A percentile compares a stretch with the other conserved stretches of the same genome.
These are phyloP conservation scores for Sandelia bainsii DNA, from an alignment of 2,797 vertebrate species.

Conservation along the genomic window DNA sequence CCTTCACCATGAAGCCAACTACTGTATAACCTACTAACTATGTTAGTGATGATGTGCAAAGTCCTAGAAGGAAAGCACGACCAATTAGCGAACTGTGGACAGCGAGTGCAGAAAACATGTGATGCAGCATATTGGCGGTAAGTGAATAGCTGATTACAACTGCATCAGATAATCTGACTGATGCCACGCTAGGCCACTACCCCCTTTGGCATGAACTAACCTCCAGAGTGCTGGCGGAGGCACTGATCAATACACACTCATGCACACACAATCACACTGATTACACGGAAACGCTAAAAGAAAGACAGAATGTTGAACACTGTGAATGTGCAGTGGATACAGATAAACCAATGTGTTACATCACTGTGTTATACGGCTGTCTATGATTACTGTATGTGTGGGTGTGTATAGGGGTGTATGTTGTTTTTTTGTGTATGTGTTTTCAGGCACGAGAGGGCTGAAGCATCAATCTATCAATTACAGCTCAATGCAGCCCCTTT, in stretches of 20 bases:
- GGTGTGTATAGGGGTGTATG: not conserved
- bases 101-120: constrained; percentile 32
- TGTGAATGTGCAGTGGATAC: constrained; percentile 4
- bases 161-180: constrained; percentile 63
- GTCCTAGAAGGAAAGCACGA: constrained; percentile 13
- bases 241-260: constrained; percentile 52
- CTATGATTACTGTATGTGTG: constrained; percentile 5
- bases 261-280: constrained; percentile 43
- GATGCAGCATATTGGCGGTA: constrained; percentile 22
- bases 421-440: constrained; percentile 1
- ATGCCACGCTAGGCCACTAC: constrained; percentile 58
- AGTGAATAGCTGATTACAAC: constrained; percentile 69
- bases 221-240: constrained; percentile 57
- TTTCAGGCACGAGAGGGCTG: constrained; percentile 40
- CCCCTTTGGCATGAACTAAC: constrained; percentile 64
- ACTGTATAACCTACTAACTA: not conserved
- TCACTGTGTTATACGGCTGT: not conserved
- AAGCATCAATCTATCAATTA: constrained; percentile 71
- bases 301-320: not conserved
- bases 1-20: not conserved
- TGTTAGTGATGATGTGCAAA: not conserved
- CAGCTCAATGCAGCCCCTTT: constrained; percentile 36
- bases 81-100: constrained; percentile 13
- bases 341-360: constrained; percentile 2
- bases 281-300: constrained; percentile 14